Conservation (phyloP, 2,797 vertebrate genomes). For the Alosa sapidissima region DNA sequence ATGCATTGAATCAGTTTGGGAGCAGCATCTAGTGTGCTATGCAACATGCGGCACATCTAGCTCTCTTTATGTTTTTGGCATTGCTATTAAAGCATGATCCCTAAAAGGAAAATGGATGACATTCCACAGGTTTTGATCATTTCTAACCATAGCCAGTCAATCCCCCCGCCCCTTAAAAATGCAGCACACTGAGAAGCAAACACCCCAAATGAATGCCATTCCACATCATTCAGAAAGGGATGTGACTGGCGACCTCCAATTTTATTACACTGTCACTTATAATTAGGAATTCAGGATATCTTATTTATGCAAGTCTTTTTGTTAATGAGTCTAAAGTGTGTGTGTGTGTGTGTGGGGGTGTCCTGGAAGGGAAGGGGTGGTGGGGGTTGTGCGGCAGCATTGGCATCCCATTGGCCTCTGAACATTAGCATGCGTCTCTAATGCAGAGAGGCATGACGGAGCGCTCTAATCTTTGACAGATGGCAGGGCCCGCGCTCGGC, state of each 20-base stretch:
- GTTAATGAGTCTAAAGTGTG: background rate
- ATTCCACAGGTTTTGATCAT: conserved; percentile 9
- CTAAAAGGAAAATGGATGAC: background rate
- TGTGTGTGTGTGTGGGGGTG: background rate
- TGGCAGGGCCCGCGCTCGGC: conserved; percentile 33
- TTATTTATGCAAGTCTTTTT: background rate
- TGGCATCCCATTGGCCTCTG: conserved; percentile 29
- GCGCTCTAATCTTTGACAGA: conserved; percentile 51
- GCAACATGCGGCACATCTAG: too few relatives aligned
- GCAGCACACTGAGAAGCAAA: background rate
- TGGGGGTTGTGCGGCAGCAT: background rate
- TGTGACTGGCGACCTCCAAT: background rate
- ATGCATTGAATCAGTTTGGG: too few relatives aligned
- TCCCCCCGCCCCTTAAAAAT: background rate
- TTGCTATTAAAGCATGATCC: background rate
- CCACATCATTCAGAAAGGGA: background rate
- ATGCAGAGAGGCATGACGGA: conserved; percentile 35
- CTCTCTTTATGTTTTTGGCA: background rate
- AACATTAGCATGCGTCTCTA: conserved; percentile 33
- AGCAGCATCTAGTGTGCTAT: too few relatives aligned
- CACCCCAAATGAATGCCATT: background rate
- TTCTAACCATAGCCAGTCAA: background rate
- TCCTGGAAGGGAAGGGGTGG: background rate
- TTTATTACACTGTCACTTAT: background rate
- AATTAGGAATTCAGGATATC: background rate